Base-by-base conservation (phyloP, 2,797 vertebrate species). In the Apogon talboti region DNA sequence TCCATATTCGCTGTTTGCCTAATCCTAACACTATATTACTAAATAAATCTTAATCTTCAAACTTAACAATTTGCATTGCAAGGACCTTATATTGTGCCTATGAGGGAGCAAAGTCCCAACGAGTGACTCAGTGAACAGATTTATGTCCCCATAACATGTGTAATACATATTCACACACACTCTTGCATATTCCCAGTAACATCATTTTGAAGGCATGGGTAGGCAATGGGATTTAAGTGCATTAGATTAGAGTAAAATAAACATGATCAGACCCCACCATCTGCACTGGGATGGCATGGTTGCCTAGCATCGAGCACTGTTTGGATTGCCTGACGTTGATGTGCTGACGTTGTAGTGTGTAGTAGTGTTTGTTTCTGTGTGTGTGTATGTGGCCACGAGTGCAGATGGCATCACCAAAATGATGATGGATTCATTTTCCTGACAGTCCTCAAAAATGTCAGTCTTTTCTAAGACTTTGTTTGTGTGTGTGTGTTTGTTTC, bases 171-270 rank as follows among this genome's bases (percentile, higher is more conserved):
- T 63, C 53, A 50, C 30, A 53, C 51, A 56, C 15, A 8, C 54
- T 40, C 55, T 28, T 63, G 28, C 54, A 68, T 63, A 58, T 71
- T 61, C 67, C 37, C 58, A 45, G 55, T 74, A 73, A 70, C 67
- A 54, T 89, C 74, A 84, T 81, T 83, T 73, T 47, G 79, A 64
- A 78, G 64, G 66, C 81, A 75, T 51, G 77, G 86, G 42, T 48
- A 85, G 70, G 74, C 81, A 82, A 61, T 16, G 19, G 62, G 76
- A 85, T 65, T 89, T 88, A 88, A 89, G 84, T 89, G 86, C 82
- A 91, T 87, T 86, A 87, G 70, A 87, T 86, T 82, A 86, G 77
- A 91, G 81, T 87, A 90, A 87, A 92, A 90, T 91, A 90, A 92
- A 92, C 88, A 92, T 77, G 75, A 91, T 91, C 82, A 89, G 86